These are phyloP conservation scores for Drepanosiphum platanoidis DNA, from an alignment of 2,888 invertebrate species.

Conservation along the genomic window DNA sequence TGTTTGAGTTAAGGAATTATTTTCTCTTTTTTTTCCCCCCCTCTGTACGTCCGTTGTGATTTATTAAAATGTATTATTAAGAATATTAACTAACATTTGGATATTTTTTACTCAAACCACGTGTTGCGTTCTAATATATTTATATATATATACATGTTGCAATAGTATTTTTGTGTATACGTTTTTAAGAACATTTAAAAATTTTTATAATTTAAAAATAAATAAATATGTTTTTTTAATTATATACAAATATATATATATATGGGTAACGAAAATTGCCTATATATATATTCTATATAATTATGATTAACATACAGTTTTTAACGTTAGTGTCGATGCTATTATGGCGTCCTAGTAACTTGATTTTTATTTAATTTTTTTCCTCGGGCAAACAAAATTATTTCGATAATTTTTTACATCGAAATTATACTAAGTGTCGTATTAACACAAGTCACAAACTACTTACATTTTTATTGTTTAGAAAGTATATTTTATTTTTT, in stretches of 20 bases:
- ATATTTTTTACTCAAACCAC: constrained; percentile 48
- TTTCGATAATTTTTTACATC: constrained; percentile 15
- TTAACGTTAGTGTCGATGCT: not conserved
- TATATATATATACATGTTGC: constrained; percentile 15
- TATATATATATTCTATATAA: not conserved
- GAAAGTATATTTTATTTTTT: not conserved
- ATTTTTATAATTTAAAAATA: not conserved
- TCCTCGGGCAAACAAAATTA: constrained; percentile 10
- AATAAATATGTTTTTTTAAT: not conserved
- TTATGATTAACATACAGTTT: not conserved
- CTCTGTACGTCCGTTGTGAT: constrained; percentile 42
- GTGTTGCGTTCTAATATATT: constrained; percentile 17
- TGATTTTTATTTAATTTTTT: constrained; percentile 5
- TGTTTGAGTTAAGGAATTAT: constrained; percentile 13
- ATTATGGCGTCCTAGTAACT: not conserved
- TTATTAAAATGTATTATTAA: constrained; percentile 53
- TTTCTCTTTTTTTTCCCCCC: constrained; percentile 33
- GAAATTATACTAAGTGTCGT: not conserved
- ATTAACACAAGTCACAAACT: not conserved
- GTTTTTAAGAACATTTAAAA: constrained; percentile 31
- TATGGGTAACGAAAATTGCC: not conserved
- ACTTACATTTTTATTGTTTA: constrained; percentile 21
- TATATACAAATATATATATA: not conserved
- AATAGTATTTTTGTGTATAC: constrained; percentile 15
- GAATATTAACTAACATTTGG: constrained; percentile 44